Conservation (phyloP, 2,797 vertebrate genomes). For the Myripristis murdjan region DNA sequence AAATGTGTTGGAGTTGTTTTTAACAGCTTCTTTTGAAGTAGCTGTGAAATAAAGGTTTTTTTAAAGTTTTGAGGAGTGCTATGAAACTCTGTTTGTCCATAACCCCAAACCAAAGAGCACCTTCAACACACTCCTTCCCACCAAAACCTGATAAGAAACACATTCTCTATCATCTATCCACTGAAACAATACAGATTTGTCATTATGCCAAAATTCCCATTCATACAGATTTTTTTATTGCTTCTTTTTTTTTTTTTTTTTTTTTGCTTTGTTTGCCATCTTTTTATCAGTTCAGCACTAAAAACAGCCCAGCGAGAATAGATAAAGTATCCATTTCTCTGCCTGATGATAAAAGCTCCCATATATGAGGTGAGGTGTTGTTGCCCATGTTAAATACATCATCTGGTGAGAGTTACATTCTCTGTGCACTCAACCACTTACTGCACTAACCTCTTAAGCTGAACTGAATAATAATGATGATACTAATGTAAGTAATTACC, state of each 20-base stretch:
- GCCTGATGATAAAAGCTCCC: conserved; percentile 3
- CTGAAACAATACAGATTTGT: no score
- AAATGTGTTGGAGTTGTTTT: no score
- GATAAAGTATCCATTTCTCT: conserved; percentile 32
- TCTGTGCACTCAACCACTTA: conserved; percentile 62
- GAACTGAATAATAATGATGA: conserved; percentile 73
- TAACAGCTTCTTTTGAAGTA: no score
- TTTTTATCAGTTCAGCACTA: no score
- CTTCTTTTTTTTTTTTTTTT: conserved; percentile 16
- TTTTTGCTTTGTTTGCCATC: conserved; percentile 1
- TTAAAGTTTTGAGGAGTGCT: no score
- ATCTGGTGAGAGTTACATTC: conserved; percentile 46
- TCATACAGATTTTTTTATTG: neutral
- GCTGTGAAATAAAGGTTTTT: no score
- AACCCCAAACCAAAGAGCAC: no score
- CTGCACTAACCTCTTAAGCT: conserved; percentile 59
- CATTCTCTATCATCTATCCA: no score
- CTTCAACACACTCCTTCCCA: no score
- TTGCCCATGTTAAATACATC: conserved; percentile 19
- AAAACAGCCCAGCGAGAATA: conserved; percentile 12
- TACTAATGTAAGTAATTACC: conserved; percentile 77
- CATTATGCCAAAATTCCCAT: no score
- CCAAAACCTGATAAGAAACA: no score
- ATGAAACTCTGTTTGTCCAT: no score
- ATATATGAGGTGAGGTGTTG: neutral